Conservation (phyloP, 2,797 vertebrate species). For the Crocodylus rhombifer region DNA sequence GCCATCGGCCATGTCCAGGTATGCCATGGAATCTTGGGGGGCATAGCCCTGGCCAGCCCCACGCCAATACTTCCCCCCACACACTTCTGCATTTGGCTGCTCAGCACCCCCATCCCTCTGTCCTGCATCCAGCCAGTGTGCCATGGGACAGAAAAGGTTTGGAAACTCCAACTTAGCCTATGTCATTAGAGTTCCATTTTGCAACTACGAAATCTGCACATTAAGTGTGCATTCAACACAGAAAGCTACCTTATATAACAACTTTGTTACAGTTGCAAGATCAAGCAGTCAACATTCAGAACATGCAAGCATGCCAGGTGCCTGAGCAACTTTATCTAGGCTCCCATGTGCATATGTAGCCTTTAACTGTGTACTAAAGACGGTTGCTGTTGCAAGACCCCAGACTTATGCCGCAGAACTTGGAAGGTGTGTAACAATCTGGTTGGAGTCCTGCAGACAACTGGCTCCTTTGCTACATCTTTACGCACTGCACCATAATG, state of each 20-base stretch:
- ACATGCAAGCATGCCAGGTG: neutral
- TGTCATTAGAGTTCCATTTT: neutral
- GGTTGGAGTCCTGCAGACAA: no score
- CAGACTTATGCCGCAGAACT: neutral
- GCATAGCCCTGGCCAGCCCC: no score
- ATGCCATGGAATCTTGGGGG: no score
- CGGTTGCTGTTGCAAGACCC: neutral
- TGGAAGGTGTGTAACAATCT: neutral
- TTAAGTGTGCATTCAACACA: neutral
- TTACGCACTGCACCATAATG: no score
- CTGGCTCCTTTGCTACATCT: no score
- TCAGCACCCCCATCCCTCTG: no score
- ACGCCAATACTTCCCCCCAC: no score
- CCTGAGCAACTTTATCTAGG: neutral
- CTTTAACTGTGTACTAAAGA: neutral
- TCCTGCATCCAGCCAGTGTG: no score
- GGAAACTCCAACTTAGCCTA: no score
- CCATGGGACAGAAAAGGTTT: no score
- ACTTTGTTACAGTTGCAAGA: neutral
- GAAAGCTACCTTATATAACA: neutral
- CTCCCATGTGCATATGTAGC: fast-evolving
- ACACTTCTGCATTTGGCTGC: no score
- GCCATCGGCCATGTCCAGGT: no score
- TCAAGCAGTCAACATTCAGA: neutral
- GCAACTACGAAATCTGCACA: neutral